phyloP scores from a whole-genome alignment of 2,113 vertebrate genomes.

The Clarias magur region DNA sequence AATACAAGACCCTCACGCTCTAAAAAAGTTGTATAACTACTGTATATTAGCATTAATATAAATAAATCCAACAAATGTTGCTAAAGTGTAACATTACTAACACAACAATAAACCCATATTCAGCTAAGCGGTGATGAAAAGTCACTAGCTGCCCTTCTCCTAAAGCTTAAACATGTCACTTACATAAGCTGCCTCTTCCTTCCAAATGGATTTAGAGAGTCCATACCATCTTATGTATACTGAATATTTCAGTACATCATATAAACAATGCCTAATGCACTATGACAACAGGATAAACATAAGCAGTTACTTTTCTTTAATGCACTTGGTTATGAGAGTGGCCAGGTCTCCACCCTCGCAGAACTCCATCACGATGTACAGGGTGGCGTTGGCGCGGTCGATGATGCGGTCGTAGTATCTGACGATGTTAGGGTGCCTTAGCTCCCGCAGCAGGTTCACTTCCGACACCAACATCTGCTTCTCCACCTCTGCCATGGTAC shows the following conservation, averaged over 20 bases:
- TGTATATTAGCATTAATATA: background rate
- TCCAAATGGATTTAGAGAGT: background rate
- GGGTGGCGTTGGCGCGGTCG: constrained; percentile 82
- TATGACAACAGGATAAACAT: background rate
- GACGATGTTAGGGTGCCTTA: constrained; percentile 93
- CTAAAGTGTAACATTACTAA: background rate
- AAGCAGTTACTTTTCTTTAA: constrained; percentile 79
- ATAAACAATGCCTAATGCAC: background rate
- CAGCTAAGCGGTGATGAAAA: background rate
- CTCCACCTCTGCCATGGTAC: constrained; percentile 88
- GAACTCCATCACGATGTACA: constrained; percentile 97
- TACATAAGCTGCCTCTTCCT: background rate
- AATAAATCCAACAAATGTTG: background rate
- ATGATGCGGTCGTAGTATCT: constrained; percentile 93
- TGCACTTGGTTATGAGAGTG: constrained; percentile 81
- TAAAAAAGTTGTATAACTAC: background rate
- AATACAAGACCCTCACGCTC: background rate
- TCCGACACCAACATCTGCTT: constrained; percentile 98
- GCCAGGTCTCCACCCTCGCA: constrained; percentile 93
- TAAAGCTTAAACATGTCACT: background rate
- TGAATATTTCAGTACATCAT: background rate
- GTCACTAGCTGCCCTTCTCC: too few relatives aligned
- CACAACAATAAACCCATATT: background rate
- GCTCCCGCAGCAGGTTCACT: constrained; percentile 91
- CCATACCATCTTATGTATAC: too few relatives aligned